Base-by-base conservation (phyloP, 2,888 invertebrate genomes). In the Lamproptera curius region DNA sequence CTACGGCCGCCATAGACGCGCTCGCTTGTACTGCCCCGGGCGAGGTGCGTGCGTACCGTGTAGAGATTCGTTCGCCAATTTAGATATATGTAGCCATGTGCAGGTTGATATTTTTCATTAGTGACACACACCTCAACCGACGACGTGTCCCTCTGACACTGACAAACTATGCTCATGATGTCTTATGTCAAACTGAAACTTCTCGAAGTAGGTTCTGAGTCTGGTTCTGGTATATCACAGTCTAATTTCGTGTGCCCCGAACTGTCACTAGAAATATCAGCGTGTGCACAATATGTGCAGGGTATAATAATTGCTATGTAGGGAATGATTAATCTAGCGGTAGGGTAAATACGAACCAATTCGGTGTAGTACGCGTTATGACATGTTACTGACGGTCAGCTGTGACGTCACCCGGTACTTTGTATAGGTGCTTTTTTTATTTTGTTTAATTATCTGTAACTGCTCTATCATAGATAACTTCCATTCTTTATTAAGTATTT, bases 241-340 rank as follows among this genome's bases (percentile, higher is more conserved):
- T 14, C 17, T 34, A 8, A 16, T 37, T 37, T 28, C 4, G 6
- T 31, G 28, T 10, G 26, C 34, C 36, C 14, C 28, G 3, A 16
- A 31, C 15, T 16, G 42, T 48, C 39, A 48, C 39, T 43, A 39
- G 26, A 48, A 43, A 43, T 48, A 48, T 48, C 48, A 48, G 34
- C 39, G 42, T 43, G 47, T 48, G 39, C 26, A 45, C 42, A 42
- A 11, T 65, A 64, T 68, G 73, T 76, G 73, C 71, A 73, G 76
- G 73, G 72, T 63, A 63, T 62, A 31, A 65, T 62, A 62, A 65
- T 63, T 62, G 65, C 67, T 57, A 61, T 58, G 55, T 60, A 63
- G 61, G 33, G 41, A 55, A 46, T 9, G 35, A 46, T 9, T 46
- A 49, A 46, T 38, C 34, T 55, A 57, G 56, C 42, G 40, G 49